These are phyloP conservation scores for Mormyrus lacerda DNA, from an alignment of 2,113 vertebrate species.

Conservation along the genomic window DNA sequence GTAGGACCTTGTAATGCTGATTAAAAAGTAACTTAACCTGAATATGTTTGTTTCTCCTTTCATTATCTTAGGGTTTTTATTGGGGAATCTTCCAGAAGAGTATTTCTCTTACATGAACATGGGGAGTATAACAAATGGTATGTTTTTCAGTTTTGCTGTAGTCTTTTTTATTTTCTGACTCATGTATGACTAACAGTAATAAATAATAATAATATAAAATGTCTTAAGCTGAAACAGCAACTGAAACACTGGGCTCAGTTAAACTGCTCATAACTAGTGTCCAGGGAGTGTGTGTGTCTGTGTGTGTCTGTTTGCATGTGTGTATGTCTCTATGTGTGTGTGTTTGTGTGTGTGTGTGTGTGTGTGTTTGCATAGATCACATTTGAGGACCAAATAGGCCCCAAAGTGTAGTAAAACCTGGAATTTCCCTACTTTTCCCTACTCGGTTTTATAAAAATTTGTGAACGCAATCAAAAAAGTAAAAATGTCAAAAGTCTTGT, in stretches of 20 bases:
- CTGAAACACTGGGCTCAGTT: neutral
- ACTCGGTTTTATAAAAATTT: too few relatives aligned
- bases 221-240: neutral
- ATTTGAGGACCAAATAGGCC: too few relatives aligned
- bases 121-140: conserved; percentile 61
- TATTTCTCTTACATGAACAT: conserved; percentile 64
- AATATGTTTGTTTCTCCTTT: neutral
- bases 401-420: too few relatives aligned
- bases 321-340: too few relatives aligned
- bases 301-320: neutral
- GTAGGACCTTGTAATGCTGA: neutral
- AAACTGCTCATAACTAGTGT: neutral
- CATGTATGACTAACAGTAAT: neutral
- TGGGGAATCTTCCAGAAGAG: conserved; percentile 65
- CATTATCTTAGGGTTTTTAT: conserved; percentile 56
- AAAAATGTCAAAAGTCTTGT: too few relatives aligned
- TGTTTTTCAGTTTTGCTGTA: neutral
- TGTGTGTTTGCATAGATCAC: too few relatives aligned
- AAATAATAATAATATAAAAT: neutral
- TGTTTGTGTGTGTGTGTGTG: too few relatives aligned
- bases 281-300: neutral
- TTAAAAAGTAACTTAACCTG: neutral
- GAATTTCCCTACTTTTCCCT: too few relatives aligned
- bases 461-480: too few relatives aligned
- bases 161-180: neutral